phyloP scores from a whole-genome alignment of 2,797 vertebrate genomes.

The Bovichtus diacanthus region DNA sequence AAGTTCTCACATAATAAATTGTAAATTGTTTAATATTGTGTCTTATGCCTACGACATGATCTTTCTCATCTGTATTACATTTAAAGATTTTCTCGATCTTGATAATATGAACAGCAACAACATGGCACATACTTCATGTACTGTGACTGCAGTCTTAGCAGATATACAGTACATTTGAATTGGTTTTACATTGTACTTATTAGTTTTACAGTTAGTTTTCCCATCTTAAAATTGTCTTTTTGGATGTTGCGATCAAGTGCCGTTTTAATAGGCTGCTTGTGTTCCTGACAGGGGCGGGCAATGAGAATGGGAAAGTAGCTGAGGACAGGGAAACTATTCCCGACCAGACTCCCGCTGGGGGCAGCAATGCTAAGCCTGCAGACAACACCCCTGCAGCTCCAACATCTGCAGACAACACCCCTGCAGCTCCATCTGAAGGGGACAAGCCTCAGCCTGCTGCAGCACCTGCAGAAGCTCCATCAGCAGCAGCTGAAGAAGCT shows the following conservation, averaged over 20 bases:
- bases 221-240: not conserved
- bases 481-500: slow-evolving; percentile 15
- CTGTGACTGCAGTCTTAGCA: not conserved
- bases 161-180: not conserved
- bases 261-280: not conserved
- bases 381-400: slow-evolving; percentile 32
- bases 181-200: not conserved
- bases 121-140: not conserved
- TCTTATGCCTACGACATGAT: not conserved
- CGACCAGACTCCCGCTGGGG: slow-evolving; percentile 65
- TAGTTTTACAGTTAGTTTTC: not conserved
- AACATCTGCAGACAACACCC: too few relatives aligned
- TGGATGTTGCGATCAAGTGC: not conserved
- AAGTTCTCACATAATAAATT: not conserved
- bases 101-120: not conserved
- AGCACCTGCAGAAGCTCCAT: slow-evolving; percentile 3
- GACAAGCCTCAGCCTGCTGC: slow-evolving; percentile 39
- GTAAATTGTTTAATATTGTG: not conserved
- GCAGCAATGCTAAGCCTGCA: slow-evolving; percentile 23
- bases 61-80: not conserved
- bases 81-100: not conserved
- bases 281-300: slow-evolving; percentile 62
- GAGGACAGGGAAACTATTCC: slow-evolving; percentile 80
- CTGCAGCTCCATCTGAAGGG: slow-evolving; percentile 47
- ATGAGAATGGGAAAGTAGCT: slow-evolving; percentile 70